A percentile compares a stretch with the other conserved stretches of the same genome.
Evolutionary conservation across 2,888 invertebrate species (phyloP).

Genomic region (Parochlus steinenii): DNA sequence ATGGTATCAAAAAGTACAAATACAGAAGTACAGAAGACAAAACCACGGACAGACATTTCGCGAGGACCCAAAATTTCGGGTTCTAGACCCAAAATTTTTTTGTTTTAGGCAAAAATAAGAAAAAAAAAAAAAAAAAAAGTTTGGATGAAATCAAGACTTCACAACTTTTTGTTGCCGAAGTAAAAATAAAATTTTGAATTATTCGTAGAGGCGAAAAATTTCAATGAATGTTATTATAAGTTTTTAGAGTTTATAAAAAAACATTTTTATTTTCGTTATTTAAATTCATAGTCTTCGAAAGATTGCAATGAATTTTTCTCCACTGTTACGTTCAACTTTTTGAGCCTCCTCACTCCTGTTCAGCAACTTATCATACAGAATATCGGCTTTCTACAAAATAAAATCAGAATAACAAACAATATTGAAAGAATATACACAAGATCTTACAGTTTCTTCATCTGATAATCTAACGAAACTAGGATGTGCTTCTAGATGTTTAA

Average conservation of each 20-base stretch:
- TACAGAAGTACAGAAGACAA: too few species aligned
- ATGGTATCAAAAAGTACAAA: too few species aligned
- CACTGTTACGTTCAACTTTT: conserved; percentile 90
- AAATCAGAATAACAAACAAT: conserved; percentile 13
- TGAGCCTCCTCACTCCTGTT: conserved; percentile 95
- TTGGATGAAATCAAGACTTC: too few species aligned
- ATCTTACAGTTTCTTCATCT: conserved; percentile 57
- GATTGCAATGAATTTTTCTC: conserved; percentile 83
- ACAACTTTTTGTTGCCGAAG: background rate
- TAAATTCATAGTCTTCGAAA: conserved; percentile 43
- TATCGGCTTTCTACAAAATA: conserved; percentile 56
- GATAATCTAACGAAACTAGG: conserved; percentile 66
- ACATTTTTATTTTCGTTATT: background rate
- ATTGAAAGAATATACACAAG: too few species aligned
- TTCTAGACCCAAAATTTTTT: too few species aligned
- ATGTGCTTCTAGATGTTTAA: conserved; percentile 75
- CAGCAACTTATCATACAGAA: conserved; percentile 74
- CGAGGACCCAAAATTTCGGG: too few species aligned
- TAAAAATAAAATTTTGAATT: background rate
- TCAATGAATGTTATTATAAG: conserved; percentile 2
- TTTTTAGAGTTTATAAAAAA: background rate
- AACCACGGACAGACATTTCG: too few species aligned
- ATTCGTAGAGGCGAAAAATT: background rate
- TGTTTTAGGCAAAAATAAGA: too few species aligned
- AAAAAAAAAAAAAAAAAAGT: too few species aligned